These are phyloP conservation scores for Phymanthus crucifer DNA, from an alignment of 92 coral and sea anemone genomes.

Conservation along the genomic window DNA sequence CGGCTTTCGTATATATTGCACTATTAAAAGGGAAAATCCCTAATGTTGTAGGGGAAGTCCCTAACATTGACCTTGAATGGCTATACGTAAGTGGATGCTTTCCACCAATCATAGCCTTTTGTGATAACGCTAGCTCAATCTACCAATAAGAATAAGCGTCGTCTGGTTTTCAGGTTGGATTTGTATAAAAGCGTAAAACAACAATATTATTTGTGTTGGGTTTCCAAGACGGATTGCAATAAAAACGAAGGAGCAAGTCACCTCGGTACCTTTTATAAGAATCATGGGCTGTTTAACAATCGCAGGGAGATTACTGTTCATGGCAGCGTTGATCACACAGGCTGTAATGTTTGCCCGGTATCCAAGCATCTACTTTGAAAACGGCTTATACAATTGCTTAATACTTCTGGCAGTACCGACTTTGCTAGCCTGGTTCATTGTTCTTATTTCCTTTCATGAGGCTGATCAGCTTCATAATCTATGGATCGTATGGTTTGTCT, in stretches of 20 bases:
- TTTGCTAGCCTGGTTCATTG: conserved; percentile 18
- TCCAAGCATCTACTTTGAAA: conserved; percentile 37
- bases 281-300: conserved; percentile 21
- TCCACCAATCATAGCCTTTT: no score
- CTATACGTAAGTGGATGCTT: neutral
- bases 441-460: neutral
- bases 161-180: no score
- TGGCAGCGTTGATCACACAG: conserved; percentile 23
- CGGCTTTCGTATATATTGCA: no score
- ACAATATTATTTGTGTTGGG: no score
- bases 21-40: no score
- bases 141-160: neutral
- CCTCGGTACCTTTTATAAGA: neutral
- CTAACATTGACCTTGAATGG: neutral
- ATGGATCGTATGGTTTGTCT: conserved; percentile 40
- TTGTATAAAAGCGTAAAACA: neutral
- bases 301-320: conserved; percentile 25
- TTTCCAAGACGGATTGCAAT: neutral
- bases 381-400: conserved; percentile 6
- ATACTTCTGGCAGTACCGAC: conserved; percentile 11
- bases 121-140: neutral
- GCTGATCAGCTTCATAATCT: conserved; percentile 27
- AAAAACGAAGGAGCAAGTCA: neutral
- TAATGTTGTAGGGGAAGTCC: neutral
- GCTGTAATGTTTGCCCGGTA: conserved; percentile 38